These are phyloP conservation scores for Mesoligia furuncula DNA, from an alignment of 2,888 invertebrate genomes.

Conservation along the genomic window DNA sequence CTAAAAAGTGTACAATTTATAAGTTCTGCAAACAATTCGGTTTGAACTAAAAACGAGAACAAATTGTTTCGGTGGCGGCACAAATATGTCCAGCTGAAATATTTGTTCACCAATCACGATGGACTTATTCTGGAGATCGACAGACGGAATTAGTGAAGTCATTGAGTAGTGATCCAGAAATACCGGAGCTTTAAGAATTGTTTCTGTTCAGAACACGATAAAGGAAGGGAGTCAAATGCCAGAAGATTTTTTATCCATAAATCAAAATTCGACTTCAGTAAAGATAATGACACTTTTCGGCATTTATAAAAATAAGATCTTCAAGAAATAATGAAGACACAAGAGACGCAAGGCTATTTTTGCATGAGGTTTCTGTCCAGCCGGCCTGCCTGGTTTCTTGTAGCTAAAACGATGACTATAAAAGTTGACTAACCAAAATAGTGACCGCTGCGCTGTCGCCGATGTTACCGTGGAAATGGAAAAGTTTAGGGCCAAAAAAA, in stretches of 20 bases:
- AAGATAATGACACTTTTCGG: neutral
- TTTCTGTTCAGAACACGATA: neutral
- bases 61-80: conserved; percentile 68
- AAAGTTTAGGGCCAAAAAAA: neutral
- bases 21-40: conserved; percentile 72
- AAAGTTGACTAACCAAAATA: neutral
- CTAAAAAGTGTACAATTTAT: conserved; percentile 57
- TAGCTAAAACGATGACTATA: neutral
- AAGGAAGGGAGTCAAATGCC: no score
- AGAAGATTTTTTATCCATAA: no score
- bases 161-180: neutral
- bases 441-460: no score
- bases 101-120: conserved; percentile 60
- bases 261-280: neutral
- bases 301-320: neutral
- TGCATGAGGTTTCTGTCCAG: neutral
- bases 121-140: conserved; percentile 53
- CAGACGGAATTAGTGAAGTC: neutral
- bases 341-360: neutral
- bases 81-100: conserved; percentile 66
- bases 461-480: neutral
- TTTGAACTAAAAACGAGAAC: conserved; percentile 71
- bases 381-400: neutral
- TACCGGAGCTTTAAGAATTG: neutral
- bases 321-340: neutral